Percentiles rank a stretch among this genome's conserved stretches.
phyloP scores from a whole-genome alignment of 2,113 vertebrate genomes.

The Phainopepla nitens region DNA sequence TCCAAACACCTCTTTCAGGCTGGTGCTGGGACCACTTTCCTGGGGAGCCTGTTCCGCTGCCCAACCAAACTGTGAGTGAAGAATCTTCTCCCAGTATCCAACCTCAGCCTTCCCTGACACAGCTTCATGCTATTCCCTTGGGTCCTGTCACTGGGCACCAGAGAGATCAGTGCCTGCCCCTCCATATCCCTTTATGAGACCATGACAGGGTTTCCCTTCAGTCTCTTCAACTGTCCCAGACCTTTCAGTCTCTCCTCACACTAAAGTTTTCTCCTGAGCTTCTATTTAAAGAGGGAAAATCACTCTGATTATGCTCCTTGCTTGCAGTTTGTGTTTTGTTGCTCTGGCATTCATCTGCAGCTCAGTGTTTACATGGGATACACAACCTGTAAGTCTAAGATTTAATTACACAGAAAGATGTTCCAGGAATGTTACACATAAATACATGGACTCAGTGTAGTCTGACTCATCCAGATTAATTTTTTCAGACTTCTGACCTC shows the following conservation, averaged over 20 bases:
- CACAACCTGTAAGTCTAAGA: background rate
- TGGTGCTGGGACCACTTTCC: background rate
- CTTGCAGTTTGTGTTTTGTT: background rate
- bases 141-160: background rate
- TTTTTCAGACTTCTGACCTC: background rate
- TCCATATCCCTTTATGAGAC: background rate
- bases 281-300: slow-evolving; percentile 1
- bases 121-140: background rate
- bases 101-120: background rate
- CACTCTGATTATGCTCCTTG: background rate
- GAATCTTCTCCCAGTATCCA: background rate
- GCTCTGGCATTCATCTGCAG: background rate
- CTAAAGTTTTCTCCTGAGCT: background rate
- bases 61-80: rapidly evolving
- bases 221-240: background rate
- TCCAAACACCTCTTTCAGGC: background rate
- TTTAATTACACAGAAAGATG: background rate
- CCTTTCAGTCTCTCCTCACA: background rate
- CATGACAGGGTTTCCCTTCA: background rate
- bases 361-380: background rate
- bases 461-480: background rate
- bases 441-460: background rate
- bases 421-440: background rate
- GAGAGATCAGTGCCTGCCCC: background rate
- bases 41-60: background rate